Evolutionary conservation across 2,888 invertebrate genomes (phyloP).

Genomic region (Yponomeuta evonymella): DNA sequence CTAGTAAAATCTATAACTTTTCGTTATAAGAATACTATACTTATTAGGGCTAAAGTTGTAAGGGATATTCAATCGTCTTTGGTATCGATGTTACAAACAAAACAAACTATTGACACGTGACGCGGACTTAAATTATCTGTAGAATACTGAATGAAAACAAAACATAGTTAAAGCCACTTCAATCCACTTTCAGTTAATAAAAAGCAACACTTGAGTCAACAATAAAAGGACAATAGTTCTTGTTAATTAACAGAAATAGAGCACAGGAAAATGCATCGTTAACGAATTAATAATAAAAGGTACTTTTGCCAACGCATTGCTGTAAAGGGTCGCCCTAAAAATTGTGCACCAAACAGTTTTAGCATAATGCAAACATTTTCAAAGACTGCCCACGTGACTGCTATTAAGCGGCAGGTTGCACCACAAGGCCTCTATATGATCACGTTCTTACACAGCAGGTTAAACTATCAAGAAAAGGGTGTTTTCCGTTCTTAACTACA

Average conservation of each 20-base stretch:
- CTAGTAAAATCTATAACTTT: conserved; percentile 30
- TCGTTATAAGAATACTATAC: conserved; percentile 23
- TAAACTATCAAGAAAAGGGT: not conserved
- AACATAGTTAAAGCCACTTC: conserved; percentile 30
- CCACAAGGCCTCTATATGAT: not conserved
- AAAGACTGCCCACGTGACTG: not conserved
- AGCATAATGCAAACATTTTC: not conserved
- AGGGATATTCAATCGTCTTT: conserved; percentile 74
- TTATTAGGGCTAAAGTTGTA: conserved; percentile 41
- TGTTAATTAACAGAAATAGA: not conserved
- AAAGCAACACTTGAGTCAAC: not conserved
- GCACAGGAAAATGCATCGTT: conserved; percentile 1
- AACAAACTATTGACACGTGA: conserved; percentile 43
- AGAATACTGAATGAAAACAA: conserved; percentile 56
- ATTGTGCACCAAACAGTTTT: too few relatives aligned
- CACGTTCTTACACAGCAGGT: not conserved
- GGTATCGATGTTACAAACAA: conserved; percentile 70
- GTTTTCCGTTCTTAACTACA: too few relatives aligned
- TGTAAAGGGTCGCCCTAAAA: too few relatives aligned
- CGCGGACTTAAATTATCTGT: conserved; percentile 40
- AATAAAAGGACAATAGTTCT: not conserved
- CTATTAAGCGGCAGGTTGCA: not conserved
- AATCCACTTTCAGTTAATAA: conserved; percentile 5
- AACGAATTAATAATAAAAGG: conserved; percentile 1
- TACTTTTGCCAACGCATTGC: not conserved